These are phyloP conservation scores for Orchesella cincta DNA, from an alignment of 1,140 invertebrate genomes.

Conservation along the genomic window DNA sequence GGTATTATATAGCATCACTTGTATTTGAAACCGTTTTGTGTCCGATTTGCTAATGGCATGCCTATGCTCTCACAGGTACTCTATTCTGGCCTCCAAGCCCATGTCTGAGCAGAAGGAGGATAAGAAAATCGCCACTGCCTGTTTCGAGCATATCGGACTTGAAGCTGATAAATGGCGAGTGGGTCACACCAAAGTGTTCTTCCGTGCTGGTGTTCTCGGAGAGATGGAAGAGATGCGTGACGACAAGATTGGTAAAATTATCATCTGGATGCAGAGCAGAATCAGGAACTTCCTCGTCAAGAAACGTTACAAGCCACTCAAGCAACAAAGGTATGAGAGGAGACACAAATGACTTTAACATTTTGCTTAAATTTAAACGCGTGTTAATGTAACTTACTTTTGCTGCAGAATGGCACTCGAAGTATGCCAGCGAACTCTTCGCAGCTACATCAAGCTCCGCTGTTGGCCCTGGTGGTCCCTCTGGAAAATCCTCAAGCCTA, in stretches of 20 bases:
- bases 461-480: constrained; percentile 21
- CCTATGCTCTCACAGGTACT: constrained; percentile 39
- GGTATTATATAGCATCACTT: no score
- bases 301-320: constrained; percentile 46
- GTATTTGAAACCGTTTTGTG: no score
- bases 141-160: constrained; percentile 26
- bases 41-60: no score
- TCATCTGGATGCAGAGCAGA: constrained; percentile 66
- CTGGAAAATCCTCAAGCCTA: constrained; percentile 19
- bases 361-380: no score
- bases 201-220: constrained; percentile 59
- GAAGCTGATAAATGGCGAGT: constrained; percentile 23
- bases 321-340: constrained; percentile 8
- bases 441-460: constrained; percentile 2
- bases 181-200: constrained; percentile 57
- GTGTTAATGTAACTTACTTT: no score
- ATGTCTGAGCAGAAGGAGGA: constrained; percentile 28
- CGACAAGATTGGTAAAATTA: constrained; percentile 67
- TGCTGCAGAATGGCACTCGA: constrained; percentile 21
- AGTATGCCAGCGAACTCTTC: constrained; percentile 3
- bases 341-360: no score
- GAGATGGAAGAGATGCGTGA: constrained; percentile 70
- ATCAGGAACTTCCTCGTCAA: constrained; percentile 65
- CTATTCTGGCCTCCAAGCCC: constrained; percentile 14
- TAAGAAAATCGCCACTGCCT: constrained; percentile 31